phyloP scores from a whole-genome alignment of 2,888 invertebrate species.

The Listrodromus nycthemerus region DNA sequence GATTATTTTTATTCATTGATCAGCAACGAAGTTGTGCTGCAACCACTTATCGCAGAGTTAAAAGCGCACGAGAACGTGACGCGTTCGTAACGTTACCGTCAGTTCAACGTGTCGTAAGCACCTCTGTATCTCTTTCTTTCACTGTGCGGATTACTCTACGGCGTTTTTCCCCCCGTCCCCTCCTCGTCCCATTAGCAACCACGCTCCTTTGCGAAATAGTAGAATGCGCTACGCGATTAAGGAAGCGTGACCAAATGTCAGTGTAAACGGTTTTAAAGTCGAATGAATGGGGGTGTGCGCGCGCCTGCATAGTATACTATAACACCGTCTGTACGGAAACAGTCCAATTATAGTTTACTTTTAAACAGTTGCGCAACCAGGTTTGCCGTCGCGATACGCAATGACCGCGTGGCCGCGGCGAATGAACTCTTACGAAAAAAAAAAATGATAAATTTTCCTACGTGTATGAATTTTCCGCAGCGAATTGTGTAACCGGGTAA shows the following conservation, averaged over 20 bases:
- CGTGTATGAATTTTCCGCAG: constrained; percentile 8
- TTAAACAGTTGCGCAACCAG: constrained; percentile 33
- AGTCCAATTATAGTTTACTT: constrained; percentile 36
- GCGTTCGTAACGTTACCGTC: constrained; percentile 30
- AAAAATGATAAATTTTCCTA: constrained; percentile 32
- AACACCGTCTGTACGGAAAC: constrained; percentile 12
- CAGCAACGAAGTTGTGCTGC: background rate
- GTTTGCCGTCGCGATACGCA: constrained; percentile 20
- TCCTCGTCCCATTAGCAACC: constrained; percentile 29
- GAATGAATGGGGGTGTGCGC: constrained; percentile 47
- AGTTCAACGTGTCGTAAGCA: constrained; percentile 29
- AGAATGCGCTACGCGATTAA: constrained; percentile 47
- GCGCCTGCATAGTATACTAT: constrained; percentile 16
- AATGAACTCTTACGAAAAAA: constrained; percentile 48
- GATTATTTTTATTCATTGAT: background rate
- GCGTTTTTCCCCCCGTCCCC: background rate
- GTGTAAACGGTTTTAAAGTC: constrained; percentile 42
- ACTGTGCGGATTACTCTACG: constrained; percentile 19
- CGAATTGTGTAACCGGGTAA: background rate
- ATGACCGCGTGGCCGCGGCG: constrained; percentile 45
- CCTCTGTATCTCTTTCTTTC: constrained; percentile 26
- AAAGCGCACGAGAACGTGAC: constrained; percentile 36
- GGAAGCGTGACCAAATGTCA: constrained; percentile 58
- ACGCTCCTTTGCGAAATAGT: constrained; percentile 38
- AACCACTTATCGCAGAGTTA: constrained; percentile 1